A percentile compares a stretch with the other conserved stretches of the same genome.
Conservation (phyloP, 2,888 invertebrate species). For the Oeneis ivallda region DNA sequence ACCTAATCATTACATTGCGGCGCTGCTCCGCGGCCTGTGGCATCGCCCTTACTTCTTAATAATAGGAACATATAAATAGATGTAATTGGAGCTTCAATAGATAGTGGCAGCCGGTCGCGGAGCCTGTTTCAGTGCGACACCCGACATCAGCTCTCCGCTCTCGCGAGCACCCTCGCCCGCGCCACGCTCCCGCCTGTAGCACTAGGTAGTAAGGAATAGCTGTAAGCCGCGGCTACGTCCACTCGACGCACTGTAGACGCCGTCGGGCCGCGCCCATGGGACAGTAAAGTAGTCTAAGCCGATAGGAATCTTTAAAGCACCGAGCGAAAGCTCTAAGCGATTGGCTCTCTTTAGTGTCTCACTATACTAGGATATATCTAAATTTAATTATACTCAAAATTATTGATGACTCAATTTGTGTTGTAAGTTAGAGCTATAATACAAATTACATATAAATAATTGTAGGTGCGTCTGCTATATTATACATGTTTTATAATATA, state of each 20-base stretch:
- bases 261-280: conserved; percentile 37
- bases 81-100: conserved; percentile 35
- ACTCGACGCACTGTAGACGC: conserved; percentile 29
- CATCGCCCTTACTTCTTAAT: conserved; percentile 11
- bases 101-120: conserved; percentile 27
- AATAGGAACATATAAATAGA: conserved; percentile 33
- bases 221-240: neutral
- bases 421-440: conserved; percentile 51
- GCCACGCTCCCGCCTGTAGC: conserved; percentile 23
- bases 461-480: conserved; percentile 50
- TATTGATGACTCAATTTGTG: conserved; percentile 40
- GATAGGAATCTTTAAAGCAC: conserved; percentile 1
- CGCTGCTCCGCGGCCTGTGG: too few species aligned
- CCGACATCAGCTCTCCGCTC: conserved; percentile 23
- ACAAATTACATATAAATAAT: conserved; percentile 64
- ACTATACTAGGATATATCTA: conserved; percentile 36
- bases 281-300: conserved; percentile 48
- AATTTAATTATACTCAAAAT: conserved; percentile 36
- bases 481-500: conserved; percentile 48
- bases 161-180: neutral
- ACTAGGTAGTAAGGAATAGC: conserved; percentile 27
- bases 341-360: conserved; percentile 52
- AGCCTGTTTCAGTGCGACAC: conserved; percentile 73
- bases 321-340: conserved; percentile 5
- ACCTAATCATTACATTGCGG: too few species aligned